These are phyloP conservation scores for Folsomia manolachei DNA, from an alignment of 2,888 invertebrate genomes.

Conservation along the genomic window DNA sequence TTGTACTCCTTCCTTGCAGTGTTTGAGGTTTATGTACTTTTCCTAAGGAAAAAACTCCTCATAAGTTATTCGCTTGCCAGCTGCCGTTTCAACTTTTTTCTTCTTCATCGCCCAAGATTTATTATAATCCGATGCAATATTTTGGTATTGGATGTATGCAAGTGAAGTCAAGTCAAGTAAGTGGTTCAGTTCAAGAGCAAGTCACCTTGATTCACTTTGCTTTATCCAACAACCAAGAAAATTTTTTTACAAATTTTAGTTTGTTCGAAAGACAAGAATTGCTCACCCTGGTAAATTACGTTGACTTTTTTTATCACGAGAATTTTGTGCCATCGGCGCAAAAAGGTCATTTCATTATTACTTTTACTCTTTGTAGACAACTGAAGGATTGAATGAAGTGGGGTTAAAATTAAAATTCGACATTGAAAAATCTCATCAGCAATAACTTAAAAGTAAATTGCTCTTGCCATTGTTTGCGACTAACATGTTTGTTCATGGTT, in stretches of 20 bases:
- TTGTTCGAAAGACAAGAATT: background rate
- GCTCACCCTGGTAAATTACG: background rate
- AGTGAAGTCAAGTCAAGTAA: background rate
- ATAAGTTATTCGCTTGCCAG: slow-evolving; percentile 5
- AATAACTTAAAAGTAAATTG: background rate
- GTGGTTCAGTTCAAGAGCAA: background rate
- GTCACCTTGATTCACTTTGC: background rate
- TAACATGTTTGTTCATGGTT: too few relatives aligned
- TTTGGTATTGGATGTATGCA: background rate
- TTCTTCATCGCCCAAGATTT: background rate
- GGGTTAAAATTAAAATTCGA: background rate
- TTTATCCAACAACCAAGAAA: too few relatives aligned
- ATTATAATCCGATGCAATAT: slow-evolving; percentile 3
- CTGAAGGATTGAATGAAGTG: background rate
- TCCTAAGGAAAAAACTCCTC: background rate
- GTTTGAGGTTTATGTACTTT: slow-evolving; percentile 7
- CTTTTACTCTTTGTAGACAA: background rate
- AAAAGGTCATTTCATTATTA: background rate
- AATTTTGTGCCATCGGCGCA: background rate
- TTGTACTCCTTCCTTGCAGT: background rate
- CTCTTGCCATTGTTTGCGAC: background rate
- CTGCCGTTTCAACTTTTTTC: background rate
- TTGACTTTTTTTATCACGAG: background rate
- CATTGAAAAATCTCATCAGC: background rate
- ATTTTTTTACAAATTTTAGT: too few relatives aligned